A percentile compares a stretch with the other conserved stretches of the same genome.
Conservation (phyloP, 2,797 vertebrate species). For the Amphiprion clarkii region DNA sequence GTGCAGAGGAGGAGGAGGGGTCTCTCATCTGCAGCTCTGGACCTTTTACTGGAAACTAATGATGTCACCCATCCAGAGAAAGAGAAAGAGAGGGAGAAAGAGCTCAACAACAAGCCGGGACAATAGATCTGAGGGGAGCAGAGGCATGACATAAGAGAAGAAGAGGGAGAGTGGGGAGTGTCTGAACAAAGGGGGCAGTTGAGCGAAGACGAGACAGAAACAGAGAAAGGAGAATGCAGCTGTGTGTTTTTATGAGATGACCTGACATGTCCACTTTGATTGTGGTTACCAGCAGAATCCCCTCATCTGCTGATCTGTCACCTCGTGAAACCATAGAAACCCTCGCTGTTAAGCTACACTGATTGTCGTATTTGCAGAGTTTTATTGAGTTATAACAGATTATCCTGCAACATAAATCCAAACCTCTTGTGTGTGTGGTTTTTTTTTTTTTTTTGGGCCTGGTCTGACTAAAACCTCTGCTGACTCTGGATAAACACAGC, state of each 20-base stretch:
- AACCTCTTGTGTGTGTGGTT: constrained; percentile 19
- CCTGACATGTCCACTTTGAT: constrained; percentile 24
- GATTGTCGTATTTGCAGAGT: constrained; percentile 29
- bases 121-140: constrained; percentile 73
- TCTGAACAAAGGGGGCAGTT: constrained; percentile 65
- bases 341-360: constrained; percentile 27
- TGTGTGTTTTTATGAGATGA: constrained; percentile 38
- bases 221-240: constrained; percentile 40
- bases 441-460: constrained; percentile 17
- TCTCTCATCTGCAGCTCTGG: constrained; percentile 51
- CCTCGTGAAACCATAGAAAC: constrained; percentile 31
- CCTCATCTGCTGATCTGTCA: constrained; percentile 23
- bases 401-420: constrained; percentile 42
- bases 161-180: constrained; percentile 32
- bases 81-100: constrained; percentile 34
- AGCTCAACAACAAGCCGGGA: constrained; percentile 63
- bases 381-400: constrained; percentile 43
- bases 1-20: constrained; percentile 12
- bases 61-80: constrained; percentile 74
- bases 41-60: constrained; percentile 81
- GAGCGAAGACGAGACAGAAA: constrained; percentile 38
- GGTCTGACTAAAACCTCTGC: constrained; percentile 56
- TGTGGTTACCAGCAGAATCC: constrained; percentile 11
- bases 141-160: constrained; percentile 75
- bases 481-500: constrained; percentile 70